Conservation (phyloP, 1,140 invertebrate species). For the Episyrphus balteatus region DNA sequence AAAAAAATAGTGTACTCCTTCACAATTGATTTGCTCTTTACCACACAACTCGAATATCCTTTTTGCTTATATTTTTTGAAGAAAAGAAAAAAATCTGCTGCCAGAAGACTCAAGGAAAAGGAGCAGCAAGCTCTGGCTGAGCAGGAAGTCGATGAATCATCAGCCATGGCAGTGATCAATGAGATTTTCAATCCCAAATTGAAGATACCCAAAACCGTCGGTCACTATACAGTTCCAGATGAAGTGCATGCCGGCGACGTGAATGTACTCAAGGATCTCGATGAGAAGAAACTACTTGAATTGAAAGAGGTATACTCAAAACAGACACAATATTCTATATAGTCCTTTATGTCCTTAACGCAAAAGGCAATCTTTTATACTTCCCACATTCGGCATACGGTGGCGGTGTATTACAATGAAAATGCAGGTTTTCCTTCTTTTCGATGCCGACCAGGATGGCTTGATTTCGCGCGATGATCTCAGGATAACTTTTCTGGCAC, state of each 20-base stretch:
- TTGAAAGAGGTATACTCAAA: constrained; percentile 44
- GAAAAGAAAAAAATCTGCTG: constrained; percentile 5
- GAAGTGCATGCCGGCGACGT: constrained; percentile 38
- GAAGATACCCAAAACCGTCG: constrained; percentile 30
- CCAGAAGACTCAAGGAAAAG: constrained; percentile 18
- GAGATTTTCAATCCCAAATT: constrained; percentile 38
- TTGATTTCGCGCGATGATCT: constrained; percentile 47
- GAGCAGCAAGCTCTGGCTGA: constrained; percentile 16
- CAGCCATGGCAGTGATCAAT: constrained; percentile 36
- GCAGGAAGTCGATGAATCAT: constrained; percentile 16
- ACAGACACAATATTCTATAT: too few species aligned
- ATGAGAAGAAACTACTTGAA: constrained; percentile 44
- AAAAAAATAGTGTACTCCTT: background rate
- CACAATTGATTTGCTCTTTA: too few species aligned
- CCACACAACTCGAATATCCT: too few species aligned
- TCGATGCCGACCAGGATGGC: constrained; percentile 48
- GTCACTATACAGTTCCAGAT: constrained; percentile 41
- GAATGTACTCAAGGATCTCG: constrained; percentile 41
- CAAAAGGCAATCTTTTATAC: background rate
- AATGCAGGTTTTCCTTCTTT: constrained; percentile 44
- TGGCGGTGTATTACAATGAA: background rate
- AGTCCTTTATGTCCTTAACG: too few species aligned
- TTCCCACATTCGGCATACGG: background rate
- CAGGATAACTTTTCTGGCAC: constrained; percentile 42
- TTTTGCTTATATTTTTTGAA: background rate